Evolutionary conservation across 1,140 invertebrate species (phyloP), one percentile per base, ranked within the genome.

Genomic region (Penaeus indicus): DNA sequence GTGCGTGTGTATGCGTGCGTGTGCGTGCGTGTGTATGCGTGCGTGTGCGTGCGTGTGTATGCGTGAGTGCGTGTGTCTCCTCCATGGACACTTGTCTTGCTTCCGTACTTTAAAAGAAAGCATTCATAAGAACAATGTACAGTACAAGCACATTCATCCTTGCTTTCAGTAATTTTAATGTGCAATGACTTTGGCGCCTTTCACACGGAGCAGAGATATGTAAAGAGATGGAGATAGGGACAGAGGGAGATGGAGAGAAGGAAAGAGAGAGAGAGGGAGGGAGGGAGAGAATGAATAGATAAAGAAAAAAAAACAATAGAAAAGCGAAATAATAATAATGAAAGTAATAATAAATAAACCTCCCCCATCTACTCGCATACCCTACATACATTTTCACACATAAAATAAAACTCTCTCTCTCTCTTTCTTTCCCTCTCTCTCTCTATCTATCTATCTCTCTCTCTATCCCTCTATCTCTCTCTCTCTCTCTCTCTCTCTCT

Each of bases 41-140:
- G 27, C 47, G 32, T 84, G 62, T 38, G 62, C 42, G 62, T n/a
- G 63, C 42, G 82, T 38, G 27, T 62, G 62, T 21, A 61, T 83
- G 61, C 32, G 81, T 84, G 81, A 22, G 81, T 84, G 81, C 32
- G 81, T 84, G 81, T 67, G 81, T 84, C 61, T 54, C 1, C 38
- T 38, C 38, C 38, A 38, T 38, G 38, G 1, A 38, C 38, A 38
- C 38, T 38, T 1, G 47, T 10, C 11, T 54, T 54, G 47, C 11
- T 54, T 54, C 47, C 47, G 8, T 54, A 13, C 11, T 54, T 54
- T 0, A 7, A 7, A 54, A 54, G 47, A 54, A 54, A 11, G 38
- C 5, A 5, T 38, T 38, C 1, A 5, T 38, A 38, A 54, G 13
- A 7, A 13, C 13, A 54, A 54, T 54, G 47, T 3, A 10, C 3